Conservation (phyloP, 2,113 vertebrate genomes). For the Speoplatyrhinus poulsoni region DNA sequence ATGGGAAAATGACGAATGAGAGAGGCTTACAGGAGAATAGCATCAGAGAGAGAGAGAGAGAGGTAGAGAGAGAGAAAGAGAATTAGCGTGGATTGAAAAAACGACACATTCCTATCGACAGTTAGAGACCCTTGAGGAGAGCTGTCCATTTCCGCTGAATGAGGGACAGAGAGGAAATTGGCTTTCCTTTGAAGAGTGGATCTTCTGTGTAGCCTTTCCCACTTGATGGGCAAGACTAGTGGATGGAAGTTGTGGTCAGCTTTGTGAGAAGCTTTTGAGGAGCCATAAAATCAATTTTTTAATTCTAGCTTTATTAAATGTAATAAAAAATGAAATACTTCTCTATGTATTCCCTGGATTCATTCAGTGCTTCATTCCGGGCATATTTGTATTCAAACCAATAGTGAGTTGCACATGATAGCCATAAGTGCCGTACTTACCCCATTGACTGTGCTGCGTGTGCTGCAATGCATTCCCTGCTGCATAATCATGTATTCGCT, state of each 20-base stretch:
- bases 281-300: no score
- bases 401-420: slow-evolving; percentile 16
- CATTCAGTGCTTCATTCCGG: not conserved
- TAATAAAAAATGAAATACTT: not conserved
- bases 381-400: slow-evolving; percentile 9
- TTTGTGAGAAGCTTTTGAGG: no score
- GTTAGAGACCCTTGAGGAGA: slow-evolving; percentile 43
- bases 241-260: no score
- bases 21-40: slow-evolving; percentile 28
- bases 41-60: not conserved
- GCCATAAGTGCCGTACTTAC: slow-evolving; percentile 7
- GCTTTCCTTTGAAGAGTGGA: slow-evolving; percentile 40
- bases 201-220: slow-evolving; percentile 16
- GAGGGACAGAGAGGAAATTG: slow-evolving; percentile 34
- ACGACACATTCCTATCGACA: slow-evolving; percentile 37
- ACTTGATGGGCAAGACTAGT: not conserved
- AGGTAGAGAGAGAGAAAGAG: slow-evolving; percentile 1
- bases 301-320: no score
- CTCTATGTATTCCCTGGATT: not conserved
- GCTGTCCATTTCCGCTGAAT: slow-evolving; percentile 49
- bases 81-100: slow-evolving; percentile 23
- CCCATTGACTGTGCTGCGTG: slow-evolving; percentile 21
- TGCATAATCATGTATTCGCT: slow-evolving; percentile 12
- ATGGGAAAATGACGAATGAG: slow-evolving; percentile 6
- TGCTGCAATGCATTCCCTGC: slow-evolving; percentile 23